Evolutionary conservation across 2,888 invertebrate genomes (phyloP), one percentile per base, ranked within the genome.

Genomic region (Luperina testacea): DNA sequence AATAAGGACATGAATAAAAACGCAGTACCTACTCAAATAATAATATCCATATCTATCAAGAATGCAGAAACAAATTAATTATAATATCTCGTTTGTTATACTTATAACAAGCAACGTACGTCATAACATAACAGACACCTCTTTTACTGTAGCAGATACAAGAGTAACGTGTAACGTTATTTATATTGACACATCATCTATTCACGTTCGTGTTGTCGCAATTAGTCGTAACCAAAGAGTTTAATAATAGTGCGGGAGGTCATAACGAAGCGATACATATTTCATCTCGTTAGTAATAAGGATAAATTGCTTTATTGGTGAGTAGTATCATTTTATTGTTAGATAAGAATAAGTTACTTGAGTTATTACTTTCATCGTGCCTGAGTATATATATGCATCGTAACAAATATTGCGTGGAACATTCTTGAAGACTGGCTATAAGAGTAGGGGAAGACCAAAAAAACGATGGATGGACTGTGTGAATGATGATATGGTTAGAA

Each of bases 201-300:
- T 77, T 73, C 70, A 67, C 74, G 48, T 68, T 71, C 24, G 27
- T 64, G 73, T 77, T 61, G 32, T 72, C n/a, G 77, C 61, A 82
- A 85, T 85, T 85, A 85, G 70, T 85, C 42, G 32, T 79, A 38
- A 38, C 38, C 38, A 38, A 6, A 6, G 0, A 38, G 38, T 38
- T 6, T 38, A 38, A 38, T 38, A 38, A 38, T 0, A 38, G 6
- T 38, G 6, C 38, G 38, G 6, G 38, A 38, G 38, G 70, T 85
- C 42, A n/a, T 82, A 85, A 77, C 72, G 75, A 82, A 74, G 48
- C 9, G 53, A 75, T 77, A 82, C 59, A 77, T 77, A 79, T 77
- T 75, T 75, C 77, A 85, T 86, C 51, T 42, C 63, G 51, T 51
- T 67, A 42, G 51, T 70, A 69, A 69, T n/a, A 72, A 15, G 24